A percentile compares a stretch with the other conserved stretches of the same genome.
Conservation (phyloP, 2,888 invertebrate genomes). For the Lottia scabra region DNA sequence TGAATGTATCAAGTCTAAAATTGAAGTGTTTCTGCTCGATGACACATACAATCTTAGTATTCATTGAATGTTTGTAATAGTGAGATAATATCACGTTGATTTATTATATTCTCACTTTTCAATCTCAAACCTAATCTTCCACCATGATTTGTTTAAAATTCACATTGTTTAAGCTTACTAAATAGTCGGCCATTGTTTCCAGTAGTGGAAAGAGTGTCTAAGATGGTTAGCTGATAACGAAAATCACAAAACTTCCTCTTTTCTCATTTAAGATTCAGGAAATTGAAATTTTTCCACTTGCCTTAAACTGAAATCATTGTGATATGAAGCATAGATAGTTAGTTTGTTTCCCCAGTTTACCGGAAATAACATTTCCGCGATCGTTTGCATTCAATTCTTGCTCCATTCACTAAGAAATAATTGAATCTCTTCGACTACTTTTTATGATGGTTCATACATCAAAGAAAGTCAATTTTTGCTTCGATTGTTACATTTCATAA, state of each 20-base stretch:
- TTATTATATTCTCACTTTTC: no score
- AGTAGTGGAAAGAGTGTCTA: no score
- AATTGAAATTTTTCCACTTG: constrained; percentile 27
- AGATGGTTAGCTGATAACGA: no score
- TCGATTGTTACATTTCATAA: constrained; percentile 4
- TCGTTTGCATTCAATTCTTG: constrained; percentile 1
- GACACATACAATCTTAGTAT: no score
- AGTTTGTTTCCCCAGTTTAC: constrained; percentile 1
- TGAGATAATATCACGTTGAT: no score
- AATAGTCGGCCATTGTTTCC: no score
- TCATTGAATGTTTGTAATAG: no score
- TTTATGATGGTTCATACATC: background rate
- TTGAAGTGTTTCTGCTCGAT: no score
- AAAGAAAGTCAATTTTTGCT: constrained; percentile 2
- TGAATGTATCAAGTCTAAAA: no score
- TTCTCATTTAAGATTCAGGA: constrained; percentile 10
- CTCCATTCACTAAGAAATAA: constrained; percentile 2
- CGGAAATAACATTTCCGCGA: constrained; percentile 2
- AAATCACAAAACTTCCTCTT: background rate
- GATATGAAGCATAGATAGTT: background rate
- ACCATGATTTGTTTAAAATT: no score
- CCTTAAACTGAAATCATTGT: constrained; percentile 17
- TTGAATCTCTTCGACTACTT: background rate
- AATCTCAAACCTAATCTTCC: no score
- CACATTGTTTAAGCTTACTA: no score